Evolutionary conservation across 2,888 invertebrate genomes (phyloP).

Genomic region (Ornithoptera alexandrae): DNA sequence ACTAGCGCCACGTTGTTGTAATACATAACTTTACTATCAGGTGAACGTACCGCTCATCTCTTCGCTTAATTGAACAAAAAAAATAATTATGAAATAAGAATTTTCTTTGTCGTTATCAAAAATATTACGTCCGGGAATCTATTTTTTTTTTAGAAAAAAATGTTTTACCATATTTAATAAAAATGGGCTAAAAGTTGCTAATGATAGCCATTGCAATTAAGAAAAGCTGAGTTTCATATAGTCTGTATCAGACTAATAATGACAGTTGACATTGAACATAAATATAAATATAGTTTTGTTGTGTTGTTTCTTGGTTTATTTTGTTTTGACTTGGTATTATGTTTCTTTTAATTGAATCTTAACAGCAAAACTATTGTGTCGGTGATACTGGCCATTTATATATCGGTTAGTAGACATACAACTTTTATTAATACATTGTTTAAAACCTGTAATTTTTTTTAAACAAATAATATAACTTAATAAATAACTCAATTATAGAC

Average conservation of each 20-base stretch:
- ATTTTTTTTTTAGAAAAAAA: too few species aligned
- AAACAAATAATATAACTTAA: too few species aligned
- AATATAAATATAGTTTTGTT: slow-evolving; percentile 14
- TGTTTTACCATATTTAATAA: too few species aligned
- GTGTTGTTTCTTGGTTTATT: slow-evolving; percentile 20
- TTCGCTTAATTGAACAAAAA: too few species aligned
- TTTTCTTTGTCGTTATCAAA: too few species aligned
- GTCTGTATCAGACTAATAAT: slow-evolving; percentile 6
- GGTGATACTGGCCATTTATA: slow-evolving; percentile 5
- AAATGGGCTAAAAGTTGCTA: not conserved
- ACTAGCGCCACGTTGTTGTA: too few species aligned
- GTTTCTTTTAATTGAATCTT: not conserved
- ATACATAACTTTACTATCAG: too few species aligned
- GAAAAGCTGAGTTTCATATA: not conserved
- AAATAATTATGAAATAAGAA: too few species aligned
- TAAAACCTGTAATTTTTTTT: not conserved
- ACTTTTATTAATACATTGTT: not conserved
- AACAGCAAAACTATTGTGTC: not conserved
- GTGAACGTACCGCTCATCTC: too few species aligned
- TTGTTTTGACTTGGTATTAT: slow-evolving; percentile 8
- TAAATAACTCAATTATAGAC: too few species aligned
- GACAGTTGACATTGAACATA: slow-evolving; percentile 12
- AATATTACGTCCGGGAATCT: too few species aligned
- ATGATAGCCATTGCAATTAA: not conserved
- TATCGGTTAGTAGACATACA: slow-evolving; percentile 8